A percentile compares a stretch with the other conserved stretches of the same genome.
Conservation (phyloP, 1,140 invertebrate genomes). For the Papilio aristodemus region DNA sequence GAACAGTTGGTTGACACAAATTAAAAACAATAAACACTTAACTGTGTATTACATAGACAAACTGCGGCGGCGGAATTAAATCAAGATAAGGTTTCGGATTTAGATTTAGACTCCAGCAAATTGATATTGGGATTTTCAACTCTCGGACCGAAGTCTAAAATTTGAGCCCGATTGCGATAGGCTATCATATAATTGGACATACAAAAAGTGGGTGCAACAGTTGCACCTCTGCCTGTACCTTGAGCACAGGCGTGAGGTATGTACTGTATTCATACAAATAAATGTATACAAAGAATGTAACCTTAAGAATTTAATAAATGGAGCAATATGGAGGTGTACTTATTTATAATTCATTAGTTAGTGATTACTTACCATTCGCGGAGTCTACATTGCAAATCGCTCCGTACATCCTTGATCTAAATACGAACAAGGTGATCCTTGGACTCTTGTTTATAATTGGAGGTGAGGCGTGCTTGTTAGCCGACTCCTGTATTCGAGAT, state of each 20-base stretch:
- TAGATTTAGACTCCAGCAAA: no score
- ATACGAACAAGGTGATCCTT: constrained; percentile 26
- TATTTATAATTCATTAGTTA: constrained; percentile 30
- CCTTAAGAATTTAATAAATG: constrained; percentile 24
- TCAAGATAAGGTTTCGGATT: no score
- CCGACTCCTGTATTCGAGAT: constrained; percentile 18
- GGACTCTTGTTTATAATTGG: constrained; percentile 28
- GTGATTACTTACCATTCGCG: constrained; percentile 18
- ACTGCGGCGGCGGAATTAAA: no score
- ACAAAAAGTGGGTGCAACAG: no score
- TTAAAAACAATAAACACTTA: neutral
- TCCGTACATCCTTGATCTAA: constrained; percentile 27
- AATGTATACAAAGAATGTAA: constrained; percentile 20
- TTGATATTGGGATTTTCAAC: no score
- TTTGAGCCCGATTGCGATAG: no score
- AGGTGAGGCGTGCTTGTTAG: constrained; percentile 7
- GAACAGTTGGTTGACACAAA: neutral
- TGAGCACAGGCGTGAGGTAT: no score
- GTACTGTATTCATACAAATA: constrained; percentile 17
- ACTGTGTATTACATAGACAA: neutral
- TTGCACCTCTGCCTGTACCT: no score
- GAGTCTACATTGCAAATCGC: constrained; percentile 30
- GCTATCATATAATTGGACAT: no score
- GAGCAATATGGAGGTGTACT: constrained; percentile 27
- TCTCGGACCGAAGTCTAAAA: no score